Conservation (phyloP, 2,797 vertebrate genomes). For the Cirrhinus molitorella region DNA sequence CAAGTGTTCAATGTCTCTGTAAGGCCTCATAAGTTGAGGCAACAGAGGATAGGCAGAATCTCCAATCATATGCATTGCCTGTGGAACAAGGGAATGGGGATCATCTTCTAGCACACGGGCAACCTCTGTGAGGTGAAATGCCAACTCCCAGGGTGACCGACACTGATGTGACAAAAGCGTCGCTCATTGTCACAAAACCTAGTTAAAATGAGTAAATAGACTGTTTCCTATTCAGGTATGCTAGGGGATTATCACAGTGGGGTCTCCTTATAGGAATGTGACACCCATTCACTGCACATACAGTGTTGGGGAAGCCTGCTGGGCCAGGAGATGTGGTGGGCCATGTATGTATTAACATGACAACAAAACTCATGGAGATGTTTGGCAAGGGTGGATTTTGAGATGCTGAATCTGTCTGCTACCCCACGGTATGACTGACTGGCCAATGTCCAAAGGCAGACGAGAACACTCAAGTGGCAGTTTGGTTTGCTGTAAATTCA, state of each 20-base stretch:
- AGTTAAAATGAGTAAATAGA: no score
- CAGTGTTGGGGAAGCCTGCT: constrained; percentile 1
- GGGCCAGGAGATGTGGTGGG: constrained; percentile 14
- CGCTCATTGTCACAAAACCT: no score
- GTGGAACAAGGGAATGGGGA: constrained; percentile 27
- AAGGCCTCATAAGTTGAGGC: constrained; percentile 28
- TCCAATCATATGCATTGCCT: constrained; percentile 16
- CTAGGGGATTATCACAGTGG: background rate
- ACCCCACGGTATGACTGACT: constrained; percentile 22
- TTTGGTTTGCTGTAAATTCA: constrained; percentile 22
- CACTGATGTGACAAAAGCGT: no score
- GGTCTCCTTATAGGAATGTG: constrained; percentile 1
- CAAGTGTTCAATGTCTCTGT: constrained; percentile 7
- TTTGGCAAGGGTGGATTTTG: background rate
- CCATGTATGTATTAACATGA: background rate
- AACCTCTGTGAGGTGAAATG: no score
- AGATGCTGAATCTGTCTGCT: background rate
- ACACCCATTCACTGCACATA: background rate
- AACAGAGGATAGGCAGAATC: constrained; percentile 21
- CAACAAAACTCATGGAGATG: constrained; percentile 30
- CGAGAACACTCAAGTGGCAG: constrained; percentile 18
- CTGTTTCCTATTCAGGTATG: background rate
- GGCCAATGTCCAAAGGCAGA: constrained; percentile 15
- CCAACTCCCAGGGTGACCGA: no score
- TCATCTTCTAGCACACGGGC: background rate